Evolutionary conservation across 2,888 invertebrate genomes (phyloP).

Genomic region (Cinara cedri): DNA sequence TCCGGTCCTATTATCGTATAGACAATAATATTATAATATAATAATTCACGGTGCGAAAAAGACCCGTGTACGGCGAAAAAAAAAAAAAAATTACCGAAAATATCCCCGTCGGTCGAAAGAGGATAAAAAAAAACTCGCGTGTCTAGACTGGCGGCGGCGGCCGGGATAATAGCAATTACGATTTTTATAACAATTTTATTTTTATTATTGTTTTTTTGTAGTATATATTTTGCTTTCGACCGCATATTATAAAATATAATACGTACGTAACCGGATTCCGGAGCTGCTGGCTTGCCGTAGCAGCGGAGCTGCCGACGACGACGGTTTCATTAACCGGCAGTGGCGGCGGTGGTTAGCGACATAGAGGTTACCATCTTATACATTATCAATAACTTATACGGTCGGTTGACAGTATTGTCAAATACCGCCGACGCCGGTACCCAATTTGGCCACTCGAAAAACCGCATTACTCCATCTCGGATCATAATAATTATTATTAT

Average conservation of each 20-base stretch:
- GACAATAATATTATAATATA: no score
- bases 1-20: no score
- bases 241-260: neutral
- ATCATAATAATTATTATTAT: constrained; percentile 5
- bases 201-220: neutral
- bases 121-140: constrained; percentile 18
- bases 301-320: constrained; percentile 19
- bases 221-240: neutral
- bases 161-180: constrained; percentile 13
- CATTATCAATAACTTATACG: constrained; percentile 37
- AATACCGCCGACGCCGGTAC: constrained; percentile 46
- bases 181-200: constrained; percentile 24
- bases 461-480: constrained; percentile 52
- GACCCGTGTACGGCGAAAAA: no score
- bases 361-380: neutral
- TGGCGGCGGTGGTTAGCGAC: constrained; percentile 20
- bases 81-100: neutral
- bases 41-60: no score
- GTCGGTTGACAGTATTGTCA: constrained; percentile 46
- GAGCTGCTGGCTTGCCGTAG: no score
- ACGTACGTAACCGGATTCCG: constrained; percentile 51
- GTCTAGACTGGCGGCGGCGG: constrained; percentile 16
- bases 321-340: constrained; percentile 35
- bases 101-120: neutral
- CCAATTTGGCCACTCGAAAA: constrained; percentile 55